phyloP scores from a whole-genome alignment of 2,888 invertebrate species.

The Busseola fusca region DNA sequence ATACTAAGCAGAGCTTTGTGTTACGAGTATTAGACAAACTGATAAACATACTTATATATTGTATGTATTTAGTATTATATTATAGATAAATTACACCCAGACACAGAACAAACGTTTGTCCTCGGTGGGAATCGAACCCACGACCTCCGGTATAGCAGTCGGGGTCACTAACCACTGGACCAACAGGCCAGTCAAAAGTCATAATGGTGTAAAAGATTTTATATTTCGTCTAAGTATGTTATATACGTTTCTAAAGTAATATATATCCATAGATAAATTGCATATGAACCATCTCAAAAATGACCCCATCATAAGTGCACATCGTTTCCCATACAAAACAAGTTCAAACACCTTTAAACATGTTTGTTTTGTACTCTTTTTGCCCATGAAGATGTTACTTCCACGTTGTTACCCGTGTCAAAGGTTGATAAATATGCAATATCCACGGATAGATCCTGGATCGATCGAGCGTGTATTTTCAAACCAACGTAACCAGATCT shows the following conservation, averaged over 20 bases:
- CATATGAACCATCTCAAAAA: conserved; percentile 2
- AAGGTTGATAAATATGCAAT: conserved; percentile 89
- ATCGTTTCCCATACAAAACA: conserved; percentile 65
- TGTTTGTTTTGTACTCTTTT: conserved; percentile 82
- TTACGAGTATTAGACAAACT: no score
- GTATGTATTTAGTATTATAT: no score
- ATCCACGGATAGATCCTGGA: conserved; percentile 83
- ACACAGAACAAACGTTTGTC: no score
- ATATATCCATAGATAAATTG: neutral
- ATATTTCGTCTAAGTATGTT: no score
- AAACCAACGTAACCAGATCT: conserved; percentile 68
- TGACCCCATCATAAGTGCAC: conserved; percentile 46
- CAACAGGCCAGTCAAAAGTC: no score
- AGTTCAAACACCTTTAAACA: conserved; percentile 76
- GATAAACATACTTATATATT: no score
- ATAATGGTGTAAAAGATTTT: no score
- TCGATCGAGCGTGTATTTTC: conserved; percentile 84
- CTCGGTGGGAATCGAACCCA: no score
- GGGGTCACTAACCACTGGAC: no score
- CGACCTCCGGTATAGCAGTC: no score
- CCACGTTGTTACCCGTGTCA: conserved; percentile 87
- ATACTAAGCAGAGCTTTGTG: no score
- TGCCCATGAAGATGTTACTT: conserved; percentile 87
- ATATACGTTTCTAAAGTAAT: neutral
- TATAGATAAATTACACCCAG: no score